A percentile compares a stretch with the other conserved stretches of the same genome.
These are phyloP conservation scores for Micrasema longulum DNA, from an alignment of 1,140 invertebrate genomes.

Conservation along the genomic window DNA sequence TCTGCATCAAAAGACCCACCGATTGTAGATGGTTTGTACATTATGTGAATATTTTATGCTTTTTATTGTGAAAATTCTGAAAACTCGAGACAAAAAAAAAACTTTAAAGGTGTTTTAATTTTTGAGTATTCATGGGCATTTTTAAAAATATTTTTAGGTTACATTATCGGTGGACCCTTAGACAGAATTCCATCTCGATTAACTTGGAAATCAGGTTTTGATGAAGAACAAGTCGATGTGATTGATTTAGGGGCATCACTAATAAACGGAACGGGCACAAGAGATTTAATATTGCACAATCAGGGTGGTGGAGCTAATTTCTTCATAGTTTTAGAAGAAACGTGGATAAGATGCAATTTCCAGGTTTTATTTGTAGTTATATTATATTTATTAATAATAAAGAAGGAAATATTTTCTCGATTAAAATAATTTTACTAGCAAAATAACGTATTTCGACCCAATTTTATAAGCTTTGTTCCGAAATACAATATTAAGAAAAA, in stretches of 20 bases:
- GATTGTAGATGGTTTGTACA: conserved; percentile 18
- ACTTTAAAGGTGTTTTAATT: too few relatives aligned
- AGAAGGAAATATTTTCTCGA: too few relatives aligned
- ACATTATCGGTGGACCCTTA: conserved; percentile 7
- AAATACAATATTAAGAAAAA: too few relatives aligned
- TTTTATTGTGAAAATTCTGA: too few relatives aligned
- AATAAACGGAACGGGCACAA: neutral
- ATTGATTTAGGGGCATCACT: conserved; percentile 9
- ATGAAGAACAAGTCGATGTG: conserved; percentile 6
- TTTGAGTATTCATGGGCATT: too few relatives aligned
- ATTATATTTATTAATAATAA: too few relatives aligned
- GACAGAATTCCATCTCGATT: conserved; percentile 11
- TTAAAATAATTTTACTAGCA: too few relatives aligned
- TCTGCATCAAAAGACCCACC: conserved; percentile 7
- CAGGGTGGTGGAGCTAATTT: conserved; percentile 6
- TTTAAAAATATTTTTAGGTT: conserved; percentile 6
- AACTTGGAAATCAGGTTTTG: neutral
- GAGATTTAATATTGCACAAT: conserved; percentile 12
- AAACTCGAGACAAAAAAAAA: too few relatives aligned
- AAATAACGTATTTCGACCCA: too few relatives aligned
- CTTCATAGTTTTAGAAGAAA: conserved; percentile 22
- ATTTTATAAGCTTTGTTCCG: too few relatives aligned
- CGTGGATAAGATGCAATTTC: conserved; percentile 4
- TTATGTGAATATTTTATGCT: too few relatives aligned
- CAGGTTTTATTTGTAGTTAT: neutral